Conservation (phyloP, 2,797 vertebrate genomes). For the Aplochiton taeniatus region DNA sequence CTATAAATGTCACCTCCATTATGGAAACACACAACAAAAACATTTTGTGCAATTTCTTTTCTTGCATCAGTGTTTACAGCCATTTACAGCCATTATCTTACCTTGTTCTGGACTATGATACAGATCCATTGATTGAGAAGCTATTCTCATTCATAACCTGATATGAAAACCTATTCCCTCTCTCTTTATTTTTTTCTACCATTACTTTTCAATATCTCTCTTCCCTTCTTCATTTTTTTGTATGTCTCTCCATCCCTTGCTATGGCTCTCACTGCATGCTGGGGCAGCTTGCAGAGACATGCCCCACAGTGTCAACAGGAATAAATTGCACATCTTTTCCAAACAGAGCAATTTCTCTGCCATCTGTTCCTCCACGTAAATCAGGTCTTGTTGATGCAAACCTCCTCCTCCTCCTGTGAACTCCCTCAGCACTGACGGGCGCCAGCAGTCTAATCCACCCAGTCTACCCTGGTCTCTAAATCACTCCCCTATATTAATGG, state of each 20-base stretch:
- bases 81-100: too few relatives aligned
- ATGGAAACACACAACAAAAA: too few relatives aligned
- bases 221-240: neutral
- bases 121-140: too few relatives aligned
- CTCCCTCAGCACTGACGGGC: slow-evolving; percentile 41
- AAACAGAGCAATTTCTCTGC: slow-evolving; percentile 72
- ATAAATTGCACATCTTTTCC: slow-evolving; percentile 71
- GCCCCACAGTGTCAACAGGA: slow-evolving; percentile 48
- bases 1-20: neutral
- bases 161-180: neutral
- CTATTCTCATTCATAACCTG: neutral
- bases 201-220: neutral
- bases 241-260: neutral
- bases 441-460: slow-evolving; percentile 50
- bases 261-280: neutral
- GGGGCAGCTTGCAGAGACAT: slow-evolving; percentile 8
- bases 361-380: slow-evolving; percentile 74
- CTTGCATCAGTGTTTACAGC: too few relatives aligned
- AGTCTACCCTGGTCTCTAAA: slow-evolving; percentile 57
- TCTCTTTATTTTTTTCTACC: neutral
- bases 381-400: slow-evolving; percentile 69
- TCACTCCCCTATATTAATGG: slow-evolving; percentile 62
- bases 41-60: too few relatives aligned
- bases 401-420: slow-evolving; percentile 62
- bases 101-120: too few relatives aligned